Conservation (phyloP, 2,797 vertebrate genomes). For the Benthosema pterotum region DNA sequence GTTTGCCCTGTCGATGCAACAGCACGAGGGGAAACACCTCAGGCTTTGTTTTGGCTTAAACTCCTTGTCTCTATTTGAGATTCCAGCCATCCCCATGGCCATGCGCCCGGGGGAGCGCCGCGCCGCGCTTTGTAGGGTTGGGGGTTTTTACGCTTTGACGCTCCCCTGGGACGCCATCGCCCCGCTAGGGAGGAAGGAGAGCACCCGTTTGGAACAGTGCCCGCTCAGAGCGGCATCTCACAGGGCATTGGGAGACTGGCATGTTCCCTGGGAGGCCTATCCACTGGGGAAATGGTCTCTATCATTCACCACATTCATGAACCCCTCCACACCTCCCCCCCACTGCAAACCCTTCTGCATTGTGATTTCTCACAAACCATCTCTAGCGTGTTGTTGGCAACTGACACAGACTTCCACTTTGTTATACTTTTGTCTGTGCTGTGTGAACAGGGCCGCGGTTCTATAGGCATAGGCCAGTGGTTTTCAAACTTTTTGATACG, state of each 20-base stretch:
- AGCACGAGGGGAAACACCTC: constrained; percentile 41
- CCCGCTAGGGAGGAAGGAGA: constrained; percentile 71
- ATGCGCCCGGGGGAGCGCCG: too few relatives aligned
- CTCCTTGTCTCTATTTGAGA: constrained; percentile 66
- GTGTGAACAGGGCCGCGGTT: too few relatives aligned
- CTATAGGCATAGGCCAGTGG: too few relatives aligned
- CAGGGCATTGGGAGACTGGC: constrained; percentile 73
- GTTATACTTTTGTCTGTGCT: constrained; percentile 39
- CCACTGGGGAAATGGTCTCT: constrained; percentile 66
- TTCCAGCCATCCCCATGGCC: constrained; percentile 59
- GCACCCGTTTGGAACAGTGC: constrained; percentile 75
- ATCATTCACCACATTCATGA: constrained; percentile 75
- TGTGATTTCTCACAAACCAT: constrained; percentile 54
- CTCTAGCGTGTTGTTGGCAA: constrained; percentile 59
- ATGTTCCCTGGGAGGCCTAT: constrained; percentile 68
- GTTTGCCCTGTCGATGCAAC: constrained; percentile 15
- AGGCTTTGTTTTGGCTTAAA: constrained; percentile 46
- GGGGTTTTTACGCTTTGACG: too few relatives aligned
- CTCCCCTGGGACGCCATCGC: constrained; percentile 59
- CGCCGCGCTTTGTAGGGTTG: too few relatives aligned
- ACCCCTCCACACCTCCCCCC: constrained; percentile 38
- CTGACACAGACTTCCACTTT: constrained; percentile 47
- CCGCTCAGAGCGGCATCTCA: constrained; percentile 78
- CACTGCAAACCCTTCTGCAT: constrained; percentile 36
- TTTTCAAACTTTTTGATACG: too few relatives aligned